Conservation (phyloP, 2,113 vertebrate genomes). For the Strigops habroptila region DNA sequence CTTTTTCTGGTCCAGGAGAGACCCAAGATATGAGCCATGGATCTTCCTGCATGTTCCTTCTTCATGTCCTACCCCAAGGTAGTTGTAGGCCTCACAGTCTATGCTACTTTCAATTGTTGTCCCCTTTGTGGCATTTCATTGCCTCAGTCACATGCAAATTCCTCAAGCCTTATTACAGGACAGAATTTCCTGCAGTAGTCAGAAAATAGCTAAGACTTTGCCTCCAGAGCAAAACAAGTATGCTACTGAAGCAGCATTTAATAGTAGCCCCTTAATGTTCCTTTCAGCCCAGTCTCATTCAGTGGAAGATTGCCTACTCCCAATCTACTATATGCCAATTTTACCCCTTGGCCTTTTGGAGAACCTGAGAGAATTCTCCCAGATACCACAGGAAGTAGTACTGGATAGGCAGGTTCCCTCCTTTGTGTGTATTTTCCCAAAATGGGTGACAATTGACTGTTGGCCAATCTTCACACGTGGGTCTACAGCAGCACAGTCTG, state of each 20-base stretch:
- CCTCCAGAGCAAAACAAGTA: background rate
- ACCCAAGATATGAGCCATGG: background rate
- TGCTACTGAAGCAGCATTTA: background rate
- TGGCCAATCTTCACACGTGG: background rate
- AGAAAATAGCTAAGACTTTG: background rate
- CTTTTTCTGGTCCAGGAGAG: background rate
- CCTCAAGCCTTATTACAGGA: background rate
- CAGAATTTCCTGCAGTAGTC: background rate
- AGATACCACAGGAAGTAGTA: background rate
- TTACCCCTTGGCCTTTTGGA: background rate
- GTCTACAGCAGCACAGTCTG: background rate
- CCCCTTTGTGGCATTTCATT: background rate
- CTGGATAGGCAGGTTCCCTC: background rate
- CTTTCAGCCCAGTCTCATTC: background rate
- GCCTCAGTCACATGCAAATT: background rate
- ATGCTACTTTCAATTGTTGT: background rate
- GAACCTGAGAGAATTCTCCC: background rate
- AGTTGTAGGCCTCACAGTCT: background rate
- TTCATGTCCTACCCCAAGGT: background rate
- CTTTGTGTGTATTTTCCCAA: background rate
- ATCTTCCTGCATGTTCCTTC: background rate
- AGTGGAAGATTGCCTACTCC: background rate
- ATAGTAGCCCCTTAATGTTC: background rate
- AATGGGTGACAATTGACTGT: background rate
- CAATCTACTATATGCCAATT: background rate